Conservation (phyloP, 2,888 invertebrate genomes). For the Timema podura region DNA sequence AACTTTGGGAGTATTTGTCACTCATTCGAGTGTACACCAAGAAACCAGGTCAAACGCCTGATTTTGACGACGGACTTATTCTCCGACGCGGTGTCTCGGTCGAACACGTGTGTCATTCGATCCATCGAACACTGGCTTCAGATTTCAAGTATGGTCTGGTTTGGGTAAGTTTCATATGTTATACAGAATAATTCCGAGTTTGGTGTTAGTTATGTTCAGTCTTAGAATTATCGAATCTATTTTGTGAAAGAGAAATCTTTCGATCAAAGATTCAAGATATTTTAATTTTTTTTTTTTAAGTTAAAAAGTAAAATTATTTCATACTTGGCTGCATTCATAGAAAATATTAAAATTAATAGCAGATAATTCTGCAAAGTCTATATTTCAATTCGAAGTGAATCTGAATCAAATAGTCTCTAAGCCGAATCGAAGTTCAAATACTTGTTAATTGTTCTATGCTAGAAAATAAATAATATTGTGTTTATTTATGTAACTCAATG, state of each 20-base stretch:
- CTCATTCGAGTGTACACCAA: slow-evolving; percentile 97
- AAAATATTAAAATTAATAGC: too few relatives aligned
- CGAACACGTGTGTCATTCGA: slow-evolving; percentile 96
- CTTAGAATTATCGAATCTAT: not conserved
- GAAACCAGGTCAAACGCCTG: slow-evolving; percentile 95
- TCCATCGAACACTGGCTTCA: slow-evolving; percentile 88
- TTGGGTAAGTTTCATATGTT: slow-evolving; percentile 69
- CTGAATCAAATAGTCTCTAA: too few relatives aligned
- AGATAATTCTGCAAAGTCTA: too few relatives aligned
- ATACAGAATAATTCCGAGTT: not conserved
- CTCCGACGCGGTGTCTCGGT: slow-evolving; percentile 84
- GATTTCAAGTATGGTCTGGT: slow-evolving; percentile 96
- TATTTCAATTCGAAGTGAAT: too few relatives aligned
- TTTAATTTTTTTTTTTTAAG: not conserved
- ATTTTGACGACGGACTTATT: slow-evolving; percentile 93
- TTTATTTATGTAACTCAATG: too few relatives aligned
- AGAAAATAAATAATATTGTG: too few relatives aligned
- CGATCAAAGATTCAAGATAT: not conserved
- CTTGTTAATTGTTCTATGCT: too few relatives aligned
- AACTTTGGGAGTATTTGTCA: slow-evolving; percentile 89
- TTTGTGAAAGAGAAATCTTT: not conserved
- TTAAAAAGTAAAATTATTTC: not conserved
- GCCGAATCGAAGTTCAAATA: too few relatives aligned
- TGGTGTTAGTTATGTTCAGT: not conserved
- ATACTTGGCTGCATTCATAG: not conserved